phyloP scores from a whole-genome alignment of 2,113 vertebrate species.

The Notechis scutatus region DNA sequence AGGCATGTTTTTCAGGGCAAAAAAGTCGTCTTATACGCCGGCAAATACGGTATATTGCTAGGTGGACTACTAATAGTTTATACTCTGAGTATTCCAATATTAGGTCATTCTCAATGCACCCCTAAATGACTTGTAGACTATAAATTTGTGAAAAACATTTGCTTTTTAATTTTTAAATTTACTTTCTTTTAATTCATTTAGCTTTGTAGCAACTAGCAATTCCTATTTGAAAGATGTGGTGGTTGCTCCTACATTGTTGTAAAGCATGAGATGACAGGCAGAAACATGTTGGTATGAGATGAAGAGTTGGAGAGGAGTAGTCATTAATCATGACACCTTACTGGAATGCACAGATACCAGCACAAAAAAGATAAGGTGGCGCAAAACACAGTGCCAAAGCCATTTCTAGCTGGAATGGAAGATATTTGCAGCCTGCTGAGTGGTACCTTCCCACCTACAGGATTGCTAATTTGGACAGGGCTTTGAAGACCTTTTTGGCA shows the following conservation, averaged over 20 bases:
- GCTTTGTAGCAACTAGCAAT: neutral
- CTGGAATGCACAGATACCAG: neutral
- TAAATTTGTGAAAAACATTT: neutral
- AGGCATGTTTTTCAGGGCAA: too few species aligned
- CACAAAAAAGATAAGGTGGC: neutral
- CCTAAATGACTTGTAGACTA: neutral
- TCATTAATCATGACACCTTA: neutral
- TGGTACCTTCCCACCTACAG: neutral
- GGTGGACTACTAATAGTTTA: neutral
- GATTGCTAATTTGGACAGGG: neutral
- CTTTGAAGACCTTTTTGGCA: neutral
- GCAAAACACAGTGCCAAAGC: neutral
- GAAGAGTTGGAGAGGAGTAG: neutral
- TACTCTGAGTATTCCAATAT: neutral
- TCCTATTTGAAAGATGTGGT: neutral
- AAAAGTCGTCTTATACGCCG: too few species aligned
- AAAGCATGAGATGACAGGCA: neutral
- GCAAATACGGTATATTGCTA: too few species aligned
- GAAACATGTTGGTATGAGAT: neutral
- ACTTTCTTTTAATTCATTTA: neutral
- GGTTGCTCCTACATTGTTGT: neutral
- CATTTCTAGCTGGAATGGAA: neutral
- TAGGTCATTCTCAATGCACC: neutral
- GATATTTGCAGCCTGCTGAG: neutral
- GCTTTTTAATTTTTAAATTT: neutral